Conservation (phyloP, 2,888 invertebrate genomes). For the Aphelenchoides bicaudatus region DNA sequence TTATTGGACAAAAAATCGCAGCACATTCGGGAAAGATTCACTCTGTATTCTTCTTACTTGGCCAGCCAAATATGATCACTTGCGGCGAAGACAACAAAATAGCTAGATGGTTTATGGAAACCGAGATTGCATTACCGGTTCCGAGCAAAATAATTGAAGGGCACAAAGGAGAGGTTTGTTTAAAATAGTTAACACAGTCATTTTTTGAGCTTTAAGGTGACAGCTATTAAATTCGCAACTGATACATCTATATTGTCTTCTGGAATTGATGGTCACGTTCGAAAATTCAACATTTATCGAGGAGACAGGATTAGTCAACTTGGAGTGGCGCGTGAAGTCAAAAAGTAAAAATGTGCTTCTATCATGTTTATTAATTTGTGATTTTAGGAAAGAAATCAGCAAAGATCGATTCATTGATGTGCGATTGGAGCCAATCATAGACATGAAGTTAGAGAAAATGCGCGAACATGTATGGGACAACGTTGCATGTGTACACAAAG, state of each 20-base stretch:
- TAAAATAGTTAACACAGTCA: neutral
- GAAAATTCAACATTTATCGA: conserved; percentile 41
- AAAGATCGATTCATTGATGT: conserved; percentile 38
- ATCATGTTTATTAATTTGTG: neutral
- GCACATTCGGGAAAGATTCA: conserved; percentile 76
- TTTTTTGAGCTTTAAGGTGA: conserved; percentile 13
- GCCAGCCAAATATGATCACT: conserved; percentile 70
- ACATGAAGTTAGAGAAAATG: conserved; percentile 43
- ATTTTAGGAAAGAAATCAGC: conserved; percentile 32
- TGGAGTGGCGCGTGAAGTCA: conserved; percentile 45
- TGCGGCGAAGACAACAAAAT: conserved; percentile 55
- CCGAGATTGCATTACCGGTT: conserved; percentile 73
- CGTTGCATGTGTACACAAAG: conserved; percentile 51
- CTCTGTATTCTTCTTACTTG: conserved; percentile 78
- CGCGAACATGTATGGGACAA: conserved; percentile 60
- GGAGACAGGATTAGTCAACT: conserved; percentile 44
- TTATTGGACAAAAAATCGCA: conserved; percentile 75
- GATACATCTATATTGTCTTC: conserved; percentile 61
- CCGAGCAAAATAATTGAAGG: conserved; percentile 61
- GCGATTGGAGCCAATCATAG: conserved; percentile 42
- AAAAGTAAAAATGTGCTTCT: conserved; percentile 37
- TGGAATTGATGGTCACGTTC: conserved; percentile 48
- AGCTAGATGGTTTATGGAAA: conserved; percentile 72
- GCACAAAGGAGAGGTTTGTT: conserved; percentile 62
- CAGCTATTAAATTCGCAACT: conserved; percentile 21